These are phyloP conservation scores for Diplosoma virens DNA, from an alignment of 23 tunicate species.

Conservation along the genomic window DNA sequence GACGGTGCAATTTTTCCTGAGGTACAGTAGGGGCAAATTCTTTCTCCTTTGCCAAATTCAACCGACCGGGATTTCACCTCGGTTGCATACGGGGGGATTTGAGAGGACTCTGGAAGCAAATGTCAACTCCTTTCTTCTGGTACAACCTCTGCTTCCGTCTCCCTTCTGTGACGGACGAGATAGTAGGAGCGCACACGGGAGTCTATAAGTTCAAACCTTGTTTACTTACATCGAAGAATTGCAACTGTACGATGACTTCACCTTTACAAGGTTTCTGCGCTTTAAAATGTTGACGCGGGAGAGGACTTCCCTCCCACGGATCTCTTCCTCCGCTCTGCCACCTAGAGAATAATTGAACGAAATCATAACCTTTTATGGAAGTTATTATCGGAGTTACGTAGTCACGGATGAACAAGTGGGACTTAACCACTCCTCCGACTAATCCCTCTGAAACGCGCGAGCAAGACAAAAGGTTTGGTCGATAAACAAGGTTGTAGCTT, in stretches of 20 bases:
- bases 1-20: too few relatives aligned
- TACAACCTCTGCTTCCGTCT: constrained; percentile 54
- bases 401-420: too few relatives aligned
- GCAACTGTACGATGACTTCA: too few relatives aligned
- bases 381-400: too few relatives aligned
- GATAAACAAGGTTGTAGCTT: not conserved
- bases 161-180: constrained; percentile 18
- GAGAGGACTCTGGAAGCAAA: constrained; percentile 25
- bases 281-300: constrained; percentile 65
- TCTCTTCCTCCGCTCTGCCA: constrained; percentile 24
- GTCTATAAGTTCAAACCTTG: not conserved
- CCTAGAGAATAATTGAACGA: too few relatives aligned
- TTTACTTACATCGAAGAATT: too few relatives aligned
- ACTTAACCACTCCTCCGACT: too few relatives aligned
- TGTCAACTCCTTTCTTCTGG: constrained; percentile 35
- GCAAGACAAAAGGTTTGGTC: not conserved
- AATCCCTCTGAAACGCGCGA: not conserved
- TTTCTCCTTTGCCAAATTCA: too few relatives aligned
- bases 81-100: constrained; percentile 33
- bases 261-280: constrained; percentile 14
- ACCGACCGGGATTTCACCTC: not conserved
- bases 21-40: too few relatives aligned
- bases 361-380: too few relatives aligned
- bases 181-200: not conserved
- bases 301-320: constrained; percentile 31